Evolutionary conservation across 2,797 vertebrate species (phyloP), one percentile per base, ranked within the genome.

Genomic region (Nothura maculosa): DNA sequence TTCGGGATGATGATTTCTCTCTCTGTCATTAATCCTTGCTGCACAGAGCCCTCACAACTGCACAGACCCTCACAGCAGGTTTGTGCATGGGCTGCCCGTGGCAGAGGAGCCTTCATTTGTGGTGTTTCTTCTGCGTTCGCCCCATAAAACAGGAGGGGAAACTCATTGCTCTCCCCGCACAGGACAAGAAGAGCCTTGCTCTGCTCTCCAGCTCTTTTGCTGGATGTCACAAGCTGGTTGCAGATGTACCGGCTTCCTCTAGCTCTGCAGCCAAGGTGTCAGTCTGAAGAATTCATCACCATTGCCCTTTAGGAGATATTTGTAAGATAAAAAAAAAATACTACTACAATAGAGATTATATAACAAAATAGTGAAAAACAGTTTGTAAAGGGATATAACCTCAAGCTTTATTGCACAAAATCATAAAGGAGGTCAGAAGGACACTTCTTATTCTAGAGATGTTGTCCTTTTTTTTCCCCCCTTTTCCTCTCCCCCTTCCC

Each of bases 1-100:
- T 94, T 91, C 64, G 74, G 91, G 68, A 60, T 68, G 72, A 20
- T 40, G n/a, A 84, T 93, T 95, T 95, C 93, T 81, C 79, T 95
- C 87, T 94, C 72, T 85, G 54, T 61, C 55, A 14, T 73, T 85
- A 73, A 67, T 89, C 42, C 38, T 80, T 43, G 55, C 45, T 50
- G 28, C 34, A 45, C 78, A 68, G 68, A 25, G 8, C 0, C 1
- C 64, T 82, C 30, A 1, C 19, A 64, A 38, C 55, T 73, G 48
- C 48, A 52, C 25, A 6, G 50, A 28, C 0, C 1, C 54, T 79
- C 54, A 40, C 27, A 70, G 34, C 74, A 68, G 52, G 22, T 82
- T 88, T 70, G 12, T 50, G 24, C 30, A 1, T 80, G 68, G 57
- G 84, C 80, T 77, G 66, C 64, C 22, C 43, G 40, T 60, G 55